Conservation (phyloP, 2,888 invertebrate species). For the Sclerodermus sp. region DNA sequence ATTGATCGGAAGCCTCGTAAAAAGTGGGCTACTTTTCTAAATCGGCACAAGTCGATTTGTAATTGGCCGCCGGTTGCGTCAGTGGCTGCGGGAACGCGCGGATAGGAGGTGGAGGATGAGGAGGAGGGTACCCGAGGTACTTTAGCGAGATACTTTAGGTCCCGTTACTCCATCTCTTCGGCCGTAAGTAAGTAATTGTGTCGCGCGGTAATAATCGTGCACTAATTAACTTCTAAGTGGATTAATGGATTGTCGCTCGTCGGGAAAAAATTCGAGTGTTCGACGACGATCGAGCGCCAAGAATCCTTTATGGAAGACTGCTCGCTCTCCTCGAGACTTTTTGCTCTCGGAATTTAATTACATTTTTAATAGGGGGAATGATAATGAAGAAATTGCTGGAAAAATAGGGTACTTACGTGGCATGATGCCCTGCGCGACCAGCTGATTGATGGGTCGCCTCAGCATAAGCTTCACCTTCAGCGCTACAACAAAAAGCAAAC, state of each 20-base stretch:
- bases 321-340: no score
- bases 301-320: no score
- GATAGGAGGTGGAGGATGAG: no score
- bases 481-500: slow-evolving; percentile 68
- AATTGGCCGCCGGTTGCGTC: no score
- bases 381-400: slow-evolving; percentile 1
- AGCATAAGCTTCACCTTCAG: slow-evolving; percentile 96
- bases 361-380: no score
- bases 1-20: no score
- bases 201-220: slow-evolving; percentile 10
- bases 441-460: slow-evolving; percentile 90
- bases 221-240: slow-evolving; percentile 27
- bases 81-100: no score
- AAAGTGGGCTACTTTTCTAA: no score
- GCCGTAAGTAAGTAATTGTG: no score
- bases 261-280: slow-evolving; percentile 4
- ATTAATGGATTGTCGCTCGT: slow-evolving; percentile 21
- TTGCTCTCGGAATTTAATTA: no score
- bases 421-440: slow-evolving; percentile 97
- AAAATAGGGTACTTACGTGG: slow-evolving; percentile 86
- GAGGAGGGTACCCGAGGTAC: slow-evolving; percentile 20
- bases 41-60: no score
- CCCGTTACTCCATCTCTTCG: slow-evolving; percentile 20
- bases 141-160: slow-evolving; percentile 18
- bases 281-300: no score